Percentiles rank a stretch among this genome's conserved stretches.
Evolutionary conservation across 2,888 invertebrate genomes (phyloP).

Genomic region (Ochropleura leucogaster): DNA sequence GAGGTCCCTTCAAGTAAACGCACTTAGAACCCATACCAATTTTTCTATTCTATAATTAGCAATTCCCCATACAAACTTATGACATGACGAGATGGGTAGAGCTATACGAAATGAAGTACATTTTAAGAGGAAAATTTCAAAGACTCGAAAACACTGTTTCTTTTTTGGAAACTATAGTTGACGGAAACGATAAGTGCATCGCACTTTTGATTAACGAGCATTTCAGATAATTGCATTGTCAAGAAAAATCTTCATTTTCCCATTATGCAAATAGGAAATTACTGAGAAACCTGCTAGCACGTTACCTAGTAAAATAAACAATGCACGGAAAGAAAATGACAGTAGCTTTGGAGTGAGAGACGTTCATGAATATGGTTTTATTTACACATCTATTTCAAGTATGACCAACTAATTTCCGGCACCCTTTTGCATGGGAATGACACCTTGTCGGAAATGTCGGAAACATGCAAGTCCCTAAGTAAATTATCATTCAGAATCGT

Average conservation of each 20-base stretch:
- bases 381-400: constrained; percentile 2
- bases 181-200: constrained; percentile 1
- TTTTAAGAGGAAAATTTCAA: neutral
- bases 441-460: neutral
- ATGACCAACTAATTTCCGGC: constrained; percentile 12
- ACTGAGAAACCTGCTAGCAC: constrained; percentile 14
- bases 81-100: neutral
- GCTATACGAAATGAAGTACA: neutral
- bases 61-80: neutral
- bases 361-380: neutral
- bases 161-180: neutral
- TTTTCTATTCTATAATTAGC: constrained; percentile 7
- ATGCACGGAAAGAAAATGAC: constrained; percentile 32
- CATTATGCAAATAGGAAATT: constrained; percentile 54
- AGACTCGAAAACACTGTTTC: neutral
- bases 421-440: constrained; percentile 4
- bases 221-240: constrained; percentile 10
- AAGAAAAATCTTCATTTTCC: constrained; percentile 30
- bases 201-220: neutral
- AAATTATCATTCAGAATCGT: neutral
- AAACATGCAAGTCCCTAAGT: neutral
- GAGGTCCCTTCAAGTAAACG: neutral
- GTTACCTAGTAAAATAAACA: constrained; percentile 32
- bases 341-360: neutral
- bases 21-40: neutral